These are phyloP conservation scores for Xyrichtys novacula DNA, from an alignment of 2,797 vertebrate genomes.

Conservation along the genomic window DNA sequence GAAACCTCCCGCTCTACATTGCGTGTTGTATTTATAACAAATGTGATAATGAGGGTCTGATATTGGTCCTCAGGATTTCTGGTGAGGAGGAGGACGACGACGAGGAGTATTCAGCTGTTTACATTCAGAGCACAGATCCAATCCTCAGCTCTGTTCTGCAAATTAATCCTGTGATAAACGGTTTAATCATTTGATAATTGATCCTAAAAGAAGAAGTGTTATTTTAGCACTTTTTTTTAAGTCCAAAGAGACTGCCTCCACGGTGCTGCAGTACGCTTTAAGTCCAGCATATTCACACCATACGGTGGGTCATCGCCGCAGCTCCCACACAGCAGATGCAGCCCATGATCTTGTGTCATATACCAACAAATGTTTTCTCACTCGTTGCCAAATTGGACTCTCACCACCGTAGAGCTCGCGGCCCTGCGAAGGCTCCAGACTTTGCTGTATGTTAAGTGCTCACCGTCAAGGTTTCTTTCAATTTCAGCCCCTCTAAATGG, in stretches of 20 bases:
- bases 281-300: conserved; percentile 45
- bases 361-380: conserved; percentile 37
- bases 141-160: conserved; percentile 11
- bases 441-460: background rate
- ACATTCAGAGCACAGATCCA: conserved; percentile 14
- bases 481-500: background rate
- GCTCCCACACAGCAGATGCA: conserved; percentile 59
- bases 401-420: conserved; percentile 1
- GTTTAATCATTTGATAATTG: conserved; percentile 16
- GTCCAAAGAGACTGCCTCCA: conserved; percentile 10
- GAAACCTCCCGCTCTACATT: conserved; percentile 33
- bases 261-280: conserved; percentile 1
- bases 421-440: background rate
- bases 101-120: conserved; percentile 16
- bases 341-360: conserved; percentile 29
- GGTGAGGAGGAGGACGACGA: conserved; percentile 5
- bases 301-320: conserved; percentile 43
- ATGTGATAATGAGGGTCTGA: conserved; percentile 33
- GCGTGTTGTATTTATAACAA: conserved; percentile 45
- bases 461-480: background rate
- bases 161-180: conserved; percentile 10
- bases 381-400: conserved; percentile 12
- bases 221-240: background rate
- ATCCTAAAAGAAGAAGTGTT: conserved; percentile 3
- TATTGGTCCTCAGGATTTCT: conserved; percentile 12